Percentiles rank a stretch among this genome's conserved stretches.
These are phyloP conservation scores for Mythimna lalbum DNA, from an alignment of 2,888 invertebrate species.

Conservation along the genomic window DNA sequence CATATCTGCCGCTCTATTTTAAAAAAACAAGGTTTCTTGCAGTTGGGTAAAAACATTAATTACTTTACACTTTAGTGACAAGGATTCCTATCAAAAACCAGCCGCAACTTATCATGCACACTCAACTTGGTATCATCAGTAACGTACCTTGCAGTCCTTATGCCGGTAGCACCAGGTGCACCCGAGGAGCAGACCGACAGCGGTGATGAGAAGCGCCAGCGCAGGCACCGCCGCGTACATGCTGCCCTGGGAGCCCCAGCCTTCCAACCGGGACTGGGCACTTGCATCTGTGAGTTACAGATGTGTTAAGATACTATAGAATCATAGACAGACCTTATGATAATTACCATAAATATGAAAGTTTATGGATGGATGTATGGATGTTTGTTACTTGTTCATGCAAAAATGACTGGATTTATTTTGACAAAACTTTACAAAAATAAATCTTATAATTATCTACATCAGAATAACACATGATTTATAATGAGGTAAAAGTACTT, in stretches of 20 bases:
- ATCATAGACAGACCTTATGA: no score
- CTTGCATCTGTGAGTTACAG: constrained; percentile 72
- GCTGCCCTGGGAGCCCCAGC: constrained; percentile 77
- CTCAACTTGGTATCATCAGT: not conserved
- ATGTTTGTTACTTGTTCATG: no score
- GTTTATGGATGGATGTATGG: no score
- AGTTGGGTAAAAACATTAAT: not conserved
- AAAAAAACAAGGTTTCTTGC: no score
- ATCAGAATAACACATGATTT: no score
- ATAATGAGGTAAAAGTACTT: no score
- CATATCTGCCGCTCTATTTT: not conserved
- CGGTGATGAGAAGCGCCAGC: constrained; percentile 85
- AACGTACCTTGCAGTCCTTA: constrained; percentile 86
- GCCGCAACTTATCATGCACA: not conserved
- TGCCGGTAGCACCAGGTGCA: constrained; percentile 89
- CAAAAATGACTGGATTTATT: no score
- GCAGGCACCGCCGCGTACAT: constrained; percentile 82
- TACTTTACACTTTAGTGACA: constrained; percentile 16
- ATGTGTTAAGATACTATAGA: not conserved
- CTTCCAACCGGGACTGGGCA: constrained; percentile 63
- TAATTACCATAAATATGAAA: no score
- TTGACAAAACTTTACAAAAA: no score
- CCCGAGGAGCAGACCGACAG: constrained; percentile 83
- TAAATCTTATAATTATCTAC: no score
- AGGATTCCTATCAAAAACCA: not conserved